Percentiles rank a stretch among this genome's conserved stretches.
phyloP scores from a whole-genome alignment of 2,797 vertebrate genomes.

The Eulemur coronatus region DNA sequence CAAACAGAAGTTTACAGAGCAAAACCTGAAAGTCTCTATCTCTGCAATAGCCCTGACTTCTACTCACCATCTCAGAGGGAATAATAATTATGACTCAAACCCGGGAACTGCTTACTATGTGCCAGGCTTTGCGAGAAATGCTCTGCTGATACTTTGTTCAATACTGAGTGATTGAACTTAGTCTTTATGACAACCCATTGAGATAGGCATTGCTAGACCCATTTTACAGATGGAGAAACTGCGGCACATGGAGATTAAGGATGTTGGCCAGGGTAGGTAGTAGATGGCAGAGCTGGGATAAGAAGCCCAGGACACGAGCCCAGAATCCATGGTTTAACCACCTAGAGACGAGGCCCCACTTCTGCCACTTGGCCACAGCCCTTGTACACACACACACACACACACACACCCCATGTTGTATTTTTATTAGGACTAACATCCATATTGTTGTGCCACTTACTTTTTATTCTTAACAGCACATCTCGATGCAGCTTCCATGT shows the following conservation, averaged over 20 bases:
- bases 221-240: background rate
- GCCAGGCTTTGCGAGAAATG: background rate
- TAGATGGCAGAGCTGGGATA: background rate
- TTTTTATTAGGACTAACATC: background rate
- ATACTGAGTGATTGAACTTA: rapidly evolving
- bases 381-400: background rate
- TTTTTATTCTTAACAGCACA: background rate
- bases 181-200: background rate
- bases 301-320: background rate
- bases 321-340: background rate
- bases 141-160: background rate
- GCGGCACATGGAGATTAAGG: background rate
- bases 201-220: background rate
- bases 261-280: background rate
- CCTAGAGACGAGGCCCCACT: background rate
- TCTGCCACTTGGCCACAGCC: background rate
- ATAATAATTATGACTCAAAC: background rate
- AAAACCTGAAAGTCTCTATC: background rate
- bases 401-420: background rate
- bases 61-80: background rate
- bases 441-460: background rate
- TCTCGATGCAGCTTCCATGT: background rate
- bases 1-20: background rate
- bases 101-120: background rate
- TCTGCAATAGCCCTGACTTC: background rate